Evolutionary conservation across 2,113 vertebrate species (phyloP).

Genomic region (Toxostoma redivivum): DNA sequence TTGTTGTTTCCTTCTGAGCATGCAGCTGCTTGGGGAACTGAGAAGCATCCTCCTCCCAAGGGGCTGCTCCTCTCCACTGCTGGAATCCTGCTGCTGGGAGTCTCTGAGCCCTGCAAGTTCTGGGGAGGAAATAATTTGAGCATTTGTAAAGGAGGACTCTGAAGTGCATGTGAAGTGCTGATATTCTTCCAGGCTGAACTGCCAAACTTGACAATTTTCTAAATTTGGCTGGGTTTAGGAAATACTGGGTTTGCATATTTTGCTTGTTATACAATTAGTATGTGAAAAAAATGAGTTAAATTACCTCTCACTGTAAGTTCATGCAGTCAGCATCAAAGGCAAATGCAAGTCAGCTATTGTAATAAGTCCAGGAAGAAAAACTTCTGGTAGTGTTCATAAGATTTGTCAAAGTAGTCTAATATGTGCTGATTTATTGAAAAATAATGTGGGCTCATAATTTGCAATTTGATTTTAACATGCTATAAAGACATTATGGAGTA

Average conservation of each 20-base stretch:
- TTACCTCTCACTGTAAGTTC: not conserved
- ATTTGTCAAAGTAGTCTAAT: not conserved
- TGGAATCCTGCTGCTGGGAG: not conserved
- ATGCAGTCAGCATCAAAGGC: not conserved
- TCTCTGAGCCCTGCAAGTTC: not conserved
- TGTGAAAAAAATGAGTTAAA: not conserved
- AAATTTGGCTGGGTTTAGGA: not conserved
- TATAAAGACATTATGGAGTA: conserved; percentile 18
- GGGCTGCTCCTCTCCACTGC: not conserved
- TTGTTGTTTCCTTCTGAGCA: not conserved
- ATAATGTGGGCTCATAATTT: not conserved
- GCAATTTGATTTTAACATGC: conserved; percentile 19
- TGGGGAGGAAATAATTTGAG: not conserved
- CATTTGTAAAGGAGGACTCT: not conserved
- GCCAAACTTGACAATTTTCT: not conserved
- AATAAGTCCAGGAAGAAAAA: not conserved
- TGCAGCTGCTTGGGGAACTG: not conserved
- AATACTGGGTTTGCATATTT: not conserved
- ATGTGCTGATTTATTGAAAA: conserved; percentile 4
- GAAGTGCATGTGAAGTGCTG: not conserved
- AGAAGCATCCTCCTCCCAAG: not conserved
- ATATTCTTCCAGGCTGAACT: not conserved
- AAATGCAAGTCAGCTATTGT: not conserved
- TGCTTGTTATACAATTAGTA: not conserved
- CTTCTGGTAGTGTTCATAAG: not conserved